phyloP scores from a whole-genome alignment of 2,888 invertebrate species.

The Diabrotica balteata region DNA sequence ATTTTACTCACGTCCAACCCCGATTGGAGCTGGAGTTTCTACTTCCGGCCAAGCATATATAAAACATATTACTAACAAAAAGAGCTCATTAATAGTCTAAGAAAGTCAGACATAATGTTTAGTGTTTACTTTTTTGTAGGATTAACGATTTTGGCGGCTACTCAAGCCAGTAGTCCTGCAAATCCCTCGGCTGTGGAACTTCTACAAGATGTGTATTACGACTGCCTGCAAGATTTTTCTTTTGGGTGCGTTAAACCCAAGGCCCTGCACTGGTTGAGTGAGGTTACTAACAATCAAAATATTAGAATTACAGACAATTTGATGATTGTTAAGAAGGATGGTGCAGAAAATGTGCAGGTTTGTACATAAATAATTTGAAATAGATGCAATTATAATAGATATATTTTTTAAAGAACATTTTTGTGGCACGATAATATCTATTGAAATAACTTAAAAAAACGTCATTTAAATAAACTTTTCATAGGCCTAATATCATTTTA shows the following conservation, averaged over 20 bases:
- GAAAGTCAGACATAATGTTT: constrained; percentile 41
- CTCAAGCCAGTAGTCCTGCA: constrained; percentile 38
- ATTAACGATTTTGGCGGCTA: constrained; percentile 39
- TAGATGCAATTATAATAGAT: too few relatives aligned
- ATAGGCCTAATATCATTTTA: too few relatives aligned
- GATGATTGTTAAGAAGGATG: constrained; percentile 71
- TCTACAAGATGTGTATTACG: constrained; percentile 70
- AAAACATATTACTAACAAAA: constrained; percentile 45
- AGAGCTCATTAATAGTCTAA: constrained; percentile 33
- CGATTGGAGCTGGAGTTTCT: constrained; percentile 57
- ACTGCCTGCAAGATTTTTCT: constrained; percentile 74
- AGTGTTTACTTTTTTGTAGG: constrained; percentile 43
- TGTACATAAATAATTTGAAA: constrained; percentile 5
- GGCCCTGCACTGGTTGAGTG: constrained; percentile 76
- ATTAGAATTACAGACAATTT: constrained; percentile 80
- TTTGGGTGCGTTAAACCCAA: constrained; percentile 80
- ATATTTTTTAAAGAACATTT: too few relatives aligned
- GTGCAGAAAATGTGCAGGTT: constrained; percentile 49
- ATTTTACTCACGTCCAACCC: constrained; percentile 56
- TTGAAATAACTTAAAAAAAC: too few relatives aligned
- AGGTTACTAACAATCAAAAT: constrained; percentile 71
- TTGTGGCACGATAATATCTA: too few relatives aligned
- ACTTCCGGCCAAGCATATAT: constrained; percentile 57
- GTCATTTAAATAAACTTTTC: too few relatives aligned
- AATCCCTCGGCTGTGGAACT: constrained; percentile 68